These are phyloP conservation scores for Nycticorax nycticorax DNA, from an alignment of 2,113 vertebrate genomes.

Conservation along the genomic window DNA sequence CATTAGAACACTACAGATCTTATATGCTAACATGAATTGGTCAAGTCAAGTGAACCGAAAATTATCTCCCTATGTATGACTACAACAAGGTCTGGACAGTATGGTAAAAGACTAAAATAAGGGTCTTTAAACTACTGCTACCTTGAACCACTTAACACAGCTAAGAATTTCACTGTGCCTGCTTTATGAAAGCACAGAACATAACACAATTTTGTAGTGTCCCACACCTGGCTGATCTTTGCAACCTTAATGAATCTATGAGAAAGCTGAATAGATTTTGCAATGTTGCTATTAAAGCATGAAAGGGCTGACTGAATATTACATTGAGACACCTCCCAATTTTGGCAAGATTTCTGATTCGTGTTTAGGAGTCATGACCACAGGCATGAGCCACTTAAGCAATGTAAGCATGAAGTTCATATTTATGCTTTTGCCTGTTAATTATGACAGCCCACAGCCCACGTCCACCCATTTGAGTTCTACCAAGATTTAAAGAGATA, in stretches of 20 bases:
- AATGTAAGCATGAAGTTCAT: accelerated
- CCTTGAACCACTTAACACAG: not conserved
- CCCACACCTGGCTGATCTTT: not conserved
- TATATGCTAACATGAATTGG: not conserved
- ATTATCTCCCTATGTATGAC: not conserved
- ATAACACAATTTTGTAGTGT: not conserved
- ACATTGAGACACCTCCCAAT: not conserved
- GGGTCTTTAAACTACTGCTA: not conserved
- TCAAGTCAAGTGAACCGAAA: not conserved
- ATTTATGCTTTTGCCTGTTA: not conserved
- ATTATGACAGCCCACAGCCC: not conserved
- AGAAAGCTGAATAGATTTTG: not conserved
- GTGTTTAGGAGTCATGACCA: not conserved
- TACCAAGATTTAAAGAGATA: not conserved
- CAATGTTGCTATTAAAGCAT: not conserved
- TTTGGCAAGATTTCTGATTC: not conserved
- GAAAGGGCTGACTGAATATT: not conserved
- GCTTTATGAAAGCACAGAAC: not conserved
- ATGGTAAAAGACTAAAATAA: not conserved
- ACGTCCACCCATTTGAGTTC: not conserved
- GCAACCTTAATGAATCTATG: not conserved
- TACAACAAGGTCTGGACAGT: not conserved
- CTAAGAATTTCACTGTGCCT: not conserved
- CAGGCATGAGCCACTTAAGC: not conserved
- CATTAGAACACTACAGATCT: not conserved